phyloP scores from a whole-genome alignment of 1,140 invertebrate species.

The Helicoverpa zea region DNA sequence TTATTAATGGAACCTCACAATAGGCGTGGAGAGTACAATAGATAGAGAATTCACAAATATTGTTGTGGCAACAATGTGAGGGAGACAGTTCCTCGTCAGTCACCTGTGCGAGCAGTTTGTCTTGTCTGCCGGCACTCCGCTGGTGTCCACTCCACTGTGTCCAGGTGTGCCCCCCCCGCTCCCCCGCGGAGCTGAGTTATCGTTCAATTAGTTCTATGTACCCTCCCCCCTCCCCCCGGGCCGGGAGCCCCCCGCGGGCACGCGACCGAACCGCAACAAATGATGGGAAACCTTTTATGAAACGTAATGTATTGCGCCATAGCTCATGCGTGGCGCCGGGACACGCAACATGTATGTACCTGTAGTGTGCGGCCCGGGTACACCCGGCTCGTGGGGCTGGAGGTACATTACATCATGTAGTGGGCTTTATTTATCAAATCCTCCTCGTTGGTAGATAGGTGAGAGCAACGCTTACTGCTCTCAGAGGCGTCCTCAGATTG shows the following conservation, averaged over 20 bases:
- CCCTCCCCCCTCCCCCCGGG: neutral
- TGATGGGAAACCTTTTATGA: conserved; percentile 5
- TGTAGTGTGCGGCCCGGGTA: neutral
- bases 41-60: neutral
- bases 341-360: neutral
- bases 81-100: too few relatives aligned
- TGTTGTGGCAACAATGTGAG: neutral
- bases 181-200: conserved; percentile 24
- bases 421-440: too few relatives aligned
- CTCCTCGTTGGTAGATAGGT: too few relatives aligned
- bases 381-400: too few relatives aligned
- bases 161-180: neutral
- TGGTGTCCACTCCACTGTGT: neutral
- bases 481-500: too few relatives aligned
- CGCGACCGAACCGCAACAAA: neutral
- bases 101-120: too few relatives aligned
- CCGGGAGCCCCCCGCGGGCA: neutral
- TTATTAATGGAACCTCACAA: too few relatives aligned
- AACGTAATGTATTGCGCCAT: conserved; percentile 12
- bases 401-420: neutral
- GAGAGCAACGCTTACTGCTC: too few relatives aligned
- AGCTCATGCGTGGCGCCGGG: neutral
- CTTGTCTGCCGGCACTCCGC: neutral
- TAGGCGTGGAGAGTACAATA: too few relatives aligned
- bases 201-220: conserved; percentile 23